These are phyloP conservation scores for Scatophagus argus DNA, from an alignment of 2,113 vertebrate species.

Conservation along the genomic window DNA sequence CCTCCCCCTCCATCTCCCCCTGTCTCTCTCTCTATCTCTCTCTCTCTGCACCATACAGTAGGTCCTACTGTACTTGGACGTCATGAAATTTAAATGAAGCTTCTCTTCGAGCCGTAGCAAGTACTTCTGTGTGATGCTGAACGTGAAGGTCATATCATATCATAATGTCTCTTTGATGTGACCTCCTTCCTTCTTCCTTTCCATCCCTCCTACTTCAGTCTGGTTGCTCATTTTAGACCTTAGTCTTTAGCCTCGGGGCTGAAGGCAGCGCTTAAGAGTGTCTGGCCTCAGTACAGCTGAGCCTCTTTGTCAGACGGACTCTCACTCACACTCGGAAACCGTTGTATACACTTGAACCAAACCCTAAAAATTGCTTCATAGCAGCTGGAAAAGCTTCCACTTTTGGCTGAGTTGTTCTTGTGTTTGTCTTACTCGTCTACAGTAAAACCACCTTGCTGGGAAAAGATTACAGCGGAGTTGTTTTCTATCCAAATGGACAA, in stretches of 20 bases:
- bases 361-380: constrained; percentile 13
- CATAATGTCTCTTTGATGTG: not conserved
- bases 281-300: constrained; percentile 60
- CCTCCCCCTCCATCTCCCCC: constrained; percentile 16
- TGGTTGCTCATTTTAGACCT: constrained; percentile 48
- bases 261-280: constrained; percentile 43
- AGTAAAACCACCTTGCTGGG: constrained; percentile 24
- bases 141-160: constrained; percentile 6
- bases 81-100: constrained; percentile 67
- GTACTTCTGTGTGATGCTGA: constrained; percentile 3
- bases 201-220: constrained; percentile 7
- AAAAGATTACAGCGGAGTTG: constrained; percentile 32
- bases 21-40: constrained; percentile 10
- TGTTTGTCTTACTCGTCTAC: constrained; percentile 31
- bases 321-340: constrained; percentile 1
- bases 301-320: constrained; percentile 27
- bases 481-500: constrained; percentile 31
- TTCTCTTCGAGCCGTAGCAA: constrained; percentile 37
- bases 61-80: constrained; percentile 66
- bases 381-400: not conserved
- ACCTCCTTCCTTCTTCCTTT: not conserved
- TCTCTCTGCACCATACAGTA: constrained; percentile 35
- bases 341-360: constrained; percentile 23
- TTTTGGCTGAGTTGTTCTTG: constrained; percentile 7
- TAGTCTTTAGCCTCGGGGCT: constrained; percentile 25